Evolutionary conservation across 37 sponge, comb jelly and placozoan genomes (phyloP), one percentile per base, ranked within the genome.

Genomic region (Halisarca cf. caerulea): DNA sequence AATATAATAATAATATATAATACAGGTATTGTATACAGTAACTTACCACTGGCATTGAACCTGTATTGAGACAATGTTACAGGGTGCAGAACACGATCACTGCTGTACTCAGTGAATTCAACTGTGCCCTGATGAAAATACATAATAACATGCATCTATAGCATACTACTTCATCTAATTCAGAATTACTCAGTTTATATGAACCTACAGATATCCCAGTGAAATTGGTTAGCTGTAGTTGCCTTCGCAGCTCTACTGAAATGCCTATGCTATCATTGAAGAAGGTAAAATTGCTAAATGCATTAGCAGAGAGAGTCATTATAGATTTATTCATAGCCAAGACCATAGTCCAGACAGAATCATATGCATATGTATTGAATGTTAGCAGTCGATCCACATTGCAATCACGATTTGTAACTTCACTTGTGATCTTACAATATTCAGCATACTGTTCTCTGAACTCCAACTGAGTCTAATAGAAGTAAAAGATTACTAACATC

Each of bases 311-410:
- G 7, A 71, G 72, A 32, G 5, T 15, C 37, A 30, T 36, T 30
- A 71, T 6, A 37, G 72, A 71, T 15, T 32, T 15, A 33, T 71
- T 71, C 21, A 71, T 17, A 8, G 72, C 72, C 5, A 38, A 20
- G 21, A 39, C 72, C 37, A 71, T 32, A 6, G 72, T 37, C 38
- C 35, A 71, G 3, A 36, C 18, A 36, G 72, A 33, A 18, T 71
- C 72, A 30, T 71, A 71, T 34, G 72, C 72, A 71, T 71, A 37
- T 71, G 32, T 71, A 30, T 71, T 71, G 5, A 30, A 37, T 8
- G 39, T 36, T 3, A 36, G 20, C 20, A 38, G 20, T 71, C 64
- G 6, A 6, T 47, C 51, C 51, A 47, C 51, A 47, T 47, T 11
- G 51, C 51, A 47, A 14, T 47, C 51, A 21, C 5, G 5, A 27